These are phyloP conservation scores for Ginglymostoma cirratum DNA, from an alignment of 2,113 vertebrate genomes.

Conservation along the genomic window DNA sequence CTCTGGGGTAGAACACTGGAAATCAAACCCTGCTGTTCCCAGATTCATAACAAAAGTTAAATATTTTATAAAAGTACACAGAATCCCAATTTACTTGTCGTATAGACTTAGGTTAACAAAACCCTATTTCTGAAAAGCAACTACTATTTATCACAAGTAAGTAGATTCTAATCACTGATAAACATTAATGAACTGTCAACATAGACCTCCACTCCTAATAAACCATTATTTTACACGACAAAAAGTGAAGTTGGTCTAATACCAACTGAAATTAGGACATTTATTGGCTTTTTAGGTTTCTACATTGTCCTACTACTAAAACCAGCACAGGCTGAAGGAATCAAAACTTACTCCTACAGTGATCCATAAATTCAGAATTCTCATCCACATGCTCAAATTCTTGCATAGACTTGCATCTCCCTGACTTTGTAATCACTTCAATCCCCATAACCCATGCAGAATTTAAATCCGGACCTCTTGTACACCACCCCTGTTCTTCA, in stretches of 20 bases:
- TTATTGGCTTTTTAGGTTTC: neutral
- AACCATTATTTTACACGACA: neutral
- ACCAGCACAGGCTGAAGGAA: neutral
- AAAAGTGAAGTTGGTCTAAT: neutral
- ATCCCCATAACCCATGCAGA: neutral
- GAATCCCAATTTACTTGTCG: no score
- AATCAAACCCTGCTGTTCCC: no score
- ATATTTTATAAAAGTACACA: no score
- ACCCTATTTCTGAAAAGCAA: no score
- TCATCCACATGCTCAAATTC: neutral
- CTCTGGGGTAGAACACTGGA: no score
- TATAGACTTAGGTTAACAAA: no score
- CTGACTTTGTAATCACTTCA: neutral
- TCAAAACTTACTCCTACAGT: neutral
- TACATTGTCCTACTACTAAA: neutral
- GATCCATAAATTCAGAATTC: neutral
- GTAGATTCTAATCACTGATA: no score
- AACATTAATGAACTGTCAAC: no score
- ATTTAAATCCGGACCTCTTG: neutral
- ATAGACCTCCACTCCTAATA: no score
- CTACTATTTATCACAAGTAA: no score
- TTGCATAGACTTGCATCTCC: neutral
- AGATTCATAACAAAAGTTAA: no score
- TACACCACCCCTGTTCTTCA: neutral
- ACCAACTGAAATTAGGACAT: neutral